Conservation (phyloP, 2,797 vertebrate species). For the Acipenser ruthenus region DNA sequence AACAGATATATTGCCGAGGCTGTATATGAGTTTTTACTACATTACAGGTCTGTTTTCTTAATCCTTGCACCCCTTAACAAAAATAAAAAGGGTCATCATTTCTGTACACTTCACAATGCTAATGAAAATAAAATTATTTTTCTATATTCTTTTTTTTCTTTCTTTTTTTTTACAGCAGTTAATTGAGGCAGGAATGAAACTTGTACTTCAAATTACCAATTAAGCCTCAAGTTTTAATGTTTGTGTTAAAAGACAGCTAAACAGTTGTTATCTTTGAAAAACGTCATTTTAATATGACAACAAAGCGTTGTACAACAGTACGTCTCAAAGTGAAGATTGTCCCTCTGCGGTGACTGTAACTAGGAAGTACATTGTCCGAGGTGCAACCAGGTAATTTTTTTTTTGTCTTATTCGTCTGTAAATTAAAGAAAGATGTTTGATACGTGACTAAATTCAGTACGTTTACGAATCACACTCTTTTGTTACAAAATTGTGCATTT, state of each 20-base stretch:
- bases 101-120: background rate
- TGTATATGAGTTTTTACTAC: no score
- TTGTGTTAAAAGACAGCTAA: background rate
- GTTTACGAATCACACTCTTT: no score
- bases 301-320: background rate
- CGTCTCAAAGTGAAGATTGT: conserved; percentile 5
- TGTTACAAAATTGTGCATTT: background rate
- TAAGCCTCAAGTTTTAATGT: background rate
- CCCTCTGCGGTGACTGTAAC: conserved; percentile 13
- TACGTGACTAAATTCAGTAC: no score
- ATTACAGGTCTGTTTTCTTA: no score
- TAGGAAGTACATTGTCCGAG: background rate
- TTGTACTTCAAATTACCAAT: no score
- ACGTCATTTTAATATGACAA: no score
- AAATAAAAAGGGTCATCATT: no score
- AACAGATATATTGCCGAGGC: no score
- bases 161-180: background rate
- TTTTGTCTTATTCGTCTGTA: background rate
- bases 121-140: background rate
- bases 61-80: no score
- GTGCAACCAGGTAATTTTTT: background rate
- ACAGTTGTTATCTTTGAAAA: no score
- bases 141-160: background rate
- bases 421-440: background rate
- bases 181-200: no score